A percentile compares a stretch with the other conserved stretches of the same genome.
These are phyloP conservation scores for Melitaea cinxia DNA, from an alignment of 1,140 invertebrate species.

Conservation along the genomic window DNA sequence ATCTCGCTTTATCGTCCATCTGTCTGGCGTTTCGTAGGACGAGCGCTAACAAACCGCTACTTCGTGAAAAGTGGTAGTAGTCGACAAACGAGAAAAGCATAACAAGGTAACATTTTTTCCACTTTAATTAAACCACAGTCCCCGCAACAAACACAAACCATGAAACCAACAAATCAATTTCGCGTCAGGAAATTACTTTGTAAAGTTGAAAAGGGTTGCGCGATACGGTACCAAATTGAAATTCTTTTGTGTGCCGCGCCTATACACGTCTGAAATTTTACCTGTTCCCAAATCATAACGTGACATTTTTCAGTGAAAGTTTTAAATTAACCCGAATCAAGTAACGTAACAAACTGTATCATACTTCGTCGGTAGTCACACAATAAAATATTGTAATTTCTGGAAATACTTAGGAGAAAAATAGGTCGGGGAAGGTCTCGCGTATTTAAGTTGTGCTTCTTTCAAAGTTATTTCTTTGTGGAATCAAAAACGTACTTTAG, in stretches of 20 bases:
- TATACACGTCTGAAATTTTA: constrained; percentile 69
- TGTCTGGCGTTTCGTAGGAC: constrained; percentile 36
- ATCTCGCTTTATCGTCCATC: constrained; percentile 51
- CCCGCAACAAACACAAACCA: constrained; percentile 70
- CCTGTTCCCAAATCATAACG: constrained; percentile 62
- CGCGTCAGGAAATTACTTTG: constrained; percentile 75
- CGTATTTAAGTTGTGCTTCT: constrained; percentile 6
- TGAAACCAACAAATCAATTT: constrained; percentile 76
- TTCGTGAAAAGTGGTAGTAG: constrained; percentile 31
- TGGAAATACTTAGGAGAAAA: constrained; percentile 4
- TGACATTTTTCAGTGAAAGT: constrained; percentile 38
- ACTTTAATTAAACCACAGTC: constrained; percentile 72
- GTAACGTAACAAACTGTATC: constrained; percentile 3
- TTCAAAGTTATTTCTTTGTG: constrained; percentile 3
- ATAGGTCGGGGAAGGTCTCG: background rate
- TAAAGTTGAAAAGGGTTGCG: constrained; percentile 74
- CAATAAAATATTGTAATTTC: background rate
- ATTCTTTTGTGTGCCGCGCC: constrained; percentile 70
- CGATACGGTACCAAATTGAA: constrained; percentile 75
- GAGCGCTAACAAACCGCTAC: constrained; percentile 48
- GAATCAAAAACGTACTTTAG: background rate
- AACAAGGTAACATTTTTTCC: constrained; percentile 55
- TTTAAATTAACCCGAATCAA: constrained; percentile 22
- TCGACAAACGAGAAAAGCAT: constrained; percentile 38
- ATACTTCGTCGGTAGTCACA: background rate